phyloP scores from a whole-genome alignment of 64 coral and sea anemone genomes.

The Montipora efflorescens region DNA sequence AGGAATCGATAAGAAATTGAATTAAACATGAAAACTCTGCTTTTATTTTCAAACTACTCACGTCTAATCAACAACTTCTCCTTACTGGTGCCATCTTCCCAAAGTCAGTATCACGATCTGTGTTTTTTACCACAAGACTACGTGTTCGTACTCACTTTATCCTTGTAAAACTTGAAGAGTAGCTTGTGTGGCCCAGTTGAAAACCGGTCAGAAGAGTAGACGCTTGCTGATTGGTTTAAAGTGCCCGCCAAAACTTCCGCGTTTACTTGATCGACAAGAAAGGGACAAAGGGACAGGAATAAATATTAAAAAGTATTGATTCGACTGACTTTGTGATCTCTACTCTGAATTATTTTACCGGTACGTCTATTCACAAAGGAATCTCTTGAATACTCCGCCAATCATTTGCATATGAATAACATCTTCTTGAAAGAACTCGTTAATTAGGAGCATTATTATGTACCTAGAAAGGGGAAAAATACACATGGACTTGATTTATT shows the following conservation, averaged over 20 bases:
- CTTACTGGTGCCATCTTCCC: constrained; percentile 39
- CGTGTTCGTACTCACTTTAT: neutral
- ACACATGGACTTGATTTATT: no score
- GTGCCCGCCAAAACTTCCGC: constrained; percentile 6
- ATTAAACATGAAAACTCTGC: neutral
- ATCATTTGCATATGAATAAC: no score
- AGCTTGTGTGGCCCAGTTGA: constrained; percentile 3
- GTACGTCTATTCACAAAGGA: no score
- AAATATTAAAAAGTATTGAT: no score
- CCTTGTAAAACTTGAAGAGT: neutral
- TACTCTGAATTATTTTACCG: no score
- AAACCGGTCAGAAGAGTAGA: neutral
- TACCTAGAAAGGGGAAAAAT: no score
- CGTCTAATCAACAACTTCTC: neutral
- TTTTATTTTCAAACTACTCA: neutral
- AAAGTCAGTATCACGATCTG: no score
- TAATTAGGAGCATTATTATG: no score
- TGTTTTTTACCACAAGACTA: no score
- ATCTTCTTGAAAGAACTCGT: no score
- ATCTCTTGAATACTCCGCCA: no score
- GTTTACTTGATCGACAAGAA: neutral
- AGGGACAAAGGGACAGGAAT: neutral
- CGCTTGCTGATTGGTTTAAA: constrained; percentile 28
- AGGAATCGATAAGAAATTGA: neutral
- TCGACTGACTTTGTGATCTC: no score